Base-by-base conservation (phyloP, 1,140 invertebrate genomes). In the Sitobion miscanthi region DNA sequence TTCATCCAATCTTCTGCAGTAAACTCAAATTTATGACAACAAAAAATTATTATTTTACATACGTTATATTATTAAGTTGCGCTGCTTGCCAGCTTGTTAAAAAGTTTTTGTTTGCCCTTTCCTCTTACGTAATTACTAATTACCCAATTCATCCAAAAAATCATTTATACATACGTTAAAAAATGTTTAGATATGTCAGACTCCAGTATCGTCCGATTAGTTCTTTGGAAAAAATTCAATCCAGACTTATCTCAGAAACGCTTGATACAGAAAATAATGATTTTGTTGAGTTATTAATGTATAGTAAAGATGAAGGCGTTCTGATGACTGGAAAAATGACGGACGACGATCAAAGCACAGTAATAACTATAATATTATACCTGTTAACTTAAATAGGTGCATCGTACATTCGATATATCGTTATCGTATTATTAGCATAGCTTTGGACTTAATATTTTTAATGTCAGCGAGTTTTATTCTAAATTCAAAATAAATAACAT, bases 261-360 rank as follows among this genome's bases (percentile, higher is more conserved):
- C 94, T 96, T 96, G 94, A 95, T 96, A 6, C 94, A 83, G 94
- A 95, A 0, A 95, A 96, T 4, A 97, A 97, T 94, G 96, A 97
- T 94, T 98, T 98, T 95, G 97, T 98, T 2, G 98, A 98, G 95
- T 97, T 96, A 11, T 95, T 98, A 25, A 95, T 97, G 93, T 98
- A 96, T 94, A 96, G 95, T 82, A 95, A 96, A 93, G 95, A 97
- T 62, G 95, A 96, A 93, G 97, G 96, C 38, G 97, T 98, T 4
- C 95, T 98, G 30, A 98, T 98, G 97, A 96, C 96, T 3, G 97
- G 96, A 77, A 96, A 96, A 93, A 96, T 97, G 91, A 93, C 91
- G 4, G 49, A 93, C 5, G 91, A 21, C 30, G 5, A 69, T 69
- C 62, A 69, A 69, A n/a, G 14, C 62, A n/a, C 30, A 17, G 62